A percentile compares a stretch with the other conserved stretches of the same genome.
Evolutionary conservation across 1,140 invertebrate species (phyloP).

Genomic region (Eufriesea mexicana): DNA sequence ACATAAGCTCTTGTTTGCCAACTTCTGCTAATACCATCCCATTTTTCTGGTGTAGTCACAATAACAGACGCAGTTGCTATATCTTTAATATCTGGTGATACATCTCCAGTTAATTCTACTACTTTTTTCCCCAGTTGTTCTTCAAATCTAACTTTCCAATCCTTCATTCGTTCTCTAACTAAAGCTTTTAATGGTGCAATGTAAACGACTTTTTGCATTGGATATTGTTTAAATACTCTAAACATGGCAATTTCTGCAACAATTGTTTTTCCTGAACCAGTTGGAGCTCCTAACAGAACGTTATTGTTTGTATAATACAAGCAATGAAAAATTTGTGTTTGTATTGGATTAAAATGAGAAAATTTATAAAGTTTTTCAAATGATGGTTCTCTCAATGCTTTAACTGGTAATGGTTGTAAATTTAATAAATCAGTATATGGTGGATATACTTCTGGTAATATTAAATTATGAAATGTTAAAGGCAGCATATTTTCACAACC

Average conservation of each 20-base stretch:
- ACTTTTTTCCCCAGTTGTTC: conserved; percentile 91
- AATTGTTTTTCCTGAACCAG: conserved; percentile 99
- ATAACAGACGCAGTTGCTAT: conserved; percentile 95
- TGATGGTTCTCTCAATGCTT: conserved; percentile 88
- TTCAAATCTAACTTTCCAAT: conserved; percentile 97
- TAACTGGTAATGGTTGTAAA: conserved; percentile 94
- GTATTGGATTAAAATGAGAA: conserved; percentile 98
- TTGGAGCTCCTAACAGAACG: conserved; percentile 97
- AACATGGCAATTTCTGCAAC: conserved; percentile 99
- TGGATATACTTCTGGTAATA: conserved; percentile 95
- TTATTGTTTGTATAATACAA: conserved; percentile 98
- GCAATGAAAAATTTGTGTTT: conserved; percentile 99
- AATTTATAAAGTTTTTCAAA: conserved; percentile 95
- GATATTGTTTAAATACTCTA: conserved; percentile 92
- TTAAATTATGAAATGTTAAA: conserved; percentile 94
- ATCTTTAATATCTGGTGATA: conserved; percentile 94
- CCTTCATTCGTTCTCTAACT: conserved; percentile 96
- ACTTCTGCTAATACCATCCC: conserved; percentile 98
- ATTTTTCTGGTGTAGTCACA: conserved; percentile 99
- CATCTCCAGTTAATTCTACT: conserved; percentile 98
- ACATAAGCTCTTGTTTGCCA: conserved; percentile 99
- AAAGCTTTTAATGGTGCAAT: conserved; percentile 99
- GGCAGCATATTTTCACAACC: conserved; percentile 89
- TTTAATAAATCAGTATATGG: conserved; percentile 97
- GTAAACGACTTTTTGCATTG: conserved; percentile 96